Percentiles rank a stretch among this genome's conserved stretches.
Conservation (phyloP, 2,888 invertebrate species). For the Stegophylla sp. region DNA sequence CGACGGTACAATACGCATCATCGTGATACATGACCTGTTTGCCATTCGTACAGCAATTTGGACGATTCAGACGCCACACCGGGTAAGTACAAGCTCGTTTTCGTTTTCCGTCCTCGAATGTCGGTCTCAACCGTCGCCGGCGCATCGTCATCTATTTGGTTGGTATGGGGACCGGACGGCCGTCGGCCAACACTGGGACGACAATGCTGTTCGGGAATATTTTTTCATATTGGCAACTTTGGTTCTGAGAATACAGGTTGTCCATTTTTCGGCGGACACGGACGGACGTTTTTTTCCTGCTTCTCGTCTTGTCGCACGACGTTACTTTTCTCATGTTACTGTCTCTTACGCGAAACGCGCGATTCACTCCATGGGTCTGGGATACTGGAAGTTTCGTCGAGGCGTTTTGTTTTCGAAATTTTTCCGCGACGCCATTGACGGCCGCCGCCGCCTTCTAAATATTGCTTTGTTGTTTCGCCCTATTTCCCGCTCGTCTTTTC, state of each 20-base stretch:
- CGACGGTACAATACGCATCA: not conserved
- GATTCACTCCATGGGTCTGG: not conserved
- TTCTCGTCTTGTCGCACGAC: not conserved
- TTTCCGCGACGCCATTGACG: not conserved
- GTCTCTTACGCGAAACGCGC: not conserved
- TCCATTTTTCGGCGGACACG: slow-evolving; percentile 51
- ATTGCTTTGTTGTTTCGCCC: too few relatives aligned
- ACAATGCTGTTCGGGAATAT: slow-evolving; percentile 54
- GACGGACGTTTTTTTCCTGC: slow-evolving; percentile 25
- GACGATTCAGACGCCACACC: not conserved
- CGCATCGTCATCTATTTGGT: slow-evolving; percentile 24
- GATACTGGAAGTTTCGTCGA: not conserved
- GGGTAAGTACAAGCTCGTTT: slow-evolving; percentile 15
- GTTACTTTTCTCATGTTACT: too few relatives aligned
- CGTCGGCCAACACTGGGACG: slow-evolving; percentile 56
- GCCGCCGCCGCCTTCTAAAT: not conserved
- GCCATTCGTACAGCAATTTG: not conserved
- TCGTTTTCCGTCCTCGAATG: not conserved
- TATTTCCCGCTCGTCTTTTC: too few relatives aligned
- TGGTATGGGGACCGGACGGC: slow-evolving; percentile 51
- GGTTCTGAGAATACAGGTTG: slow-evolving; percentile 54
- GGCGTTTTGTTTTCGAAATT: not conserved
- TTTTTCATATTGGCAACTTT: slow-evolving; percentile 59
- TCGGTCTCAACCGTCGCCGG: slow-evolving; percentile 1
- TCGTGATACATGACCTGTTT: not conserved